Base-by-base conservation (phyloP, 1,140 invertebrate genomes). In the Anoplolepis gracilipes region DNA sequence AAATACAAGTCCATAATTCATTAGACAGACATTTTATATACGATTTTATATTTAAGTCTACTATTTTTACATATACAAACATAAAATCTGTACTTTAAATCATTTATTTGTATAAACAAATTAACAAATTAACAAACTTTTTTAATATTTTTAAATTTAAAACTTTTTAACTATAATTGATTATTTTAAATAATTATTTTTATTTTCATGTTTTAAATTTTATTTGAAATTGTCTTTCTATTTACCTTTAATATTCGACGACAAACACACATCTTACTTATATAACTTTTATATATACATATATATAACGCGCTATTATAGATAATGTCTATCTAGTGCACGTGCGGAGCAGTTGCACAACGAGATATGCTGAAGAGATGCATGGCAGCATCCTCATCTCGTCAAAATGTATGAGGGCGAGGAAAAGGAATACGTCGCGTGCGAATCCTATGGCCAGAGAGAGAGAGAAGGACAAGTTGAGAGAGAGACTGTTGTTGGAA, bases 401-500 rank as follows among this genome's bases (percentile, higher is more conserved):
- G 33, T 33, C 46, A 16, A 16, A 36, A 53, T 67, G n/a, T 42
- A 64, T 11, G 33, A 61, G 57, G 57, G 64, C 46, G 46, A 64
- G 59, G 53, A 59, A 82, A 59, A 82, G 67, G 25, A 25, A 73
- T 19, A 25, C 19, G 65, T 30, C 73, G 39, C 36, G 42, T 22
- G 64, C 28, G 55, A 69, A 75, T 85, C 53, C 67, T 70, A 53
- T 19, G 7, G 22, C 13, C 28, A 65, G 70, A 81, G 39, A 42
- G 70, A 81, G 39, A 42, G 49, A 76, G 79, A 22, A 62, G 84
- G 69, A 91, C 89, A 89, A 90, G 76, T 70, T 59, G 70, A 46
- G 57, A 55, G 57, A 55, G 67, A 19, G 46, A 61, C 65, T 69
- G 77, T 64, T 78, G 72, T 59, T 70, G 46, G 64, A 59, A 25